phyloP scores from a whole-genome alignment of 35 echinoderm and acorn worm genomes.

The Eucidaris tribuloides region DNA sequence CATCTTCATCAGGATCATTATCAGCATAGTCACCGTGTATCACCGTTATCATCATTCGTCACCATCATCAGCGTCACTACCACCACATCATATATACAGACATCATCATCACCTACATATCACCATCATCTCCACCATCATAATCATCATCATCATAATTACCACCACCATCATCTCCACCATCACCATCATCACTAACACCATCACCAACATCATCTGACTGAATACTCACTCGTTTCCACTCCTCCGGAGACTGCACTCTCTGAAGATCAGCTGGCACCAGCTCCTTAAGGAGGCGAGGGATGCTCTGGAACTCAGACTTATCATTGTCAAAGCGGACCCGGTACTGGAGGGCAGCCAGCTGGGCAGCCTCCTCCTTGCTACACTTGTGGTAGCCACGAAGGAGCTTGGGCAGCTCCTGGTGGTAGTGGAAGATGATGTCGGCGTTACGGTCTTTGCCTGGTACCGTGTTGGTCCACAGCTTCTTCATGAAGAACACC shows the following conservation, averaged over 20 bases:
- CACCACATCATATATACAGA: too few species aligned
- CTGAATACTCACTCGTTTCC: conserved; percentile 87
- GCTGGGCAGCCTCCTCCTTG: conserved; percentile 88
- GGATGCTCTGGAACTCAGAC: conserved; percentile 79
- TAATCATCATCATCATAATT: too few species aligned
- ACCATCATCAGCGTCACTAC: too few species aligned
- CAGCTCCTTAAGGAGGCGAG: conserved; percentile 68
- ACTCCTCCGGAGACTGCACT: conserved; percentile 78
- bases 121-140: too few species aligned
- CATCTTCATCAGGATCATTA: too few species aligned
- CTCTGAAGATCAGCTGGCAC: conserved; percentile 69
- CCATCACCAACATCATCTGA: too few species aligned
- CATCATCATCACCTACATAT: too few species aligned
- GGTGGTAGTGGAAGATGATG: conserved; percentile 95
- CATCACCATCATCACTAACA: too few species aligned
- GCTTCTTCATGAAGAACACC: conserved; percentile 99
- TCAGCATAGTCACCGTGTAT: too few species aligned
- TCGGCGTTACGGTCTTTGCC: conserved; percentile 90
- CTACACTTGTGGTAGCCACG: conserved; percentile 88
- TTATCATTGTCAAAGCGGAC: conserved; percentile 89
- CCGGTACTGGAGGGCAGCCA: conserved; percentile 90
- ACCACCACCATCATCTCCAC: too few species aligned
- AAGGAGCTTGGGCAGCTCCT: conserved; percentile 90
- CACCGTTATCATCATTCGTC: too few species aligned
- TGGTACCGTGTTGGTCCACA: conserved; percentile 94